These are phyloP conservation scores for Limnephilus auricula DNA, from an alignment of 2,888 invertebrate genomes.

Conservation along the genomic window DNA sequence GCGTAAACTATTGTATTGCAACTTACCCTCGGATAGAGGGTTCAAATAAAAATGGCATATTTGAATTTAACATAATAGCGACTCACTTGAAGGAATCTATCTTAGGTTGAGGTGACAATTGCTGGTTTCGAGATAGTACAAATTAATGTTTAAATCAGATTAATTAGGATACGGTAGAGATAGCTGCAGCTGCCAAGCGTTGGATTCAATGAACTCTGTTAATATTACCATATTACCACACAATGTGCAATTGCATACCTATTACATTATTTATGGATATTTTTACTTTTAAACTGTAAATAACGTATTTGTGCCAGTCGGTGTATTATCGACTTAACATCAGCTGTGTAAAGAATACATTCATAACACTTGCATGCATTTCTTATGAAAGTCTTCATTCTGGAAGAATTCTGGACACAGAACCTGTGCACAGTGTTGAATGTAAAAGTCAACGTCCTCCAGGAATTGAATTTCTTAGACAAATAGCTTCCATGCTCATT, in stretches of 20 bases:
- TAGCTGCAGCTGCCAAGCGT: constrained; percentile 35
- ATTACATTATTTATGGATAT: constrained; percentile 60
- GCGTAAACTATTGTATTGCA: not conserved
- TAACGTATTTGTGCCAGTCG: not conserved
- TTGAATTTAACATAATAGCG: constrained; percentile 26
- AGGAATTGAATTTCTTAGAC: constrained; percentile 15
- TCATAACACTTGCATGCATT: not conserved
- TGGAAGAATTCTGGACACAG: not conserved
- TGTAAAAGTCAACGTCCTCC: not conserved
- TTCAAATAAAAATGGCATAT: not conserved
- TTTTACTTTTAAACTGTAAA: constrained; percentile 55
- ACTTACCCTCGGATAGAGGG: not conserved
- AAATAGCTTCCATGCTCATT: not conserved
- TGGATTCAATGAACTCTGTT: constrained; percentile 32
- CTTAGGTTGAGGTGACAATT: constrained; percentile 52
- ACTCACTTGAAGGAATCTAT: constrained; percentile 41
- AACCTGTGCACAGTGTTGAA: not conserved
- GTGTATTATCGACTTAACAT: not conserved
- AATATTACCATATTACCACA: constrained; percentile 59
- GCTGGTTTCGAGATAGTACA: constrained; percentile 64
- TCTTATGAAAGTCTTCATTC: not conserved
- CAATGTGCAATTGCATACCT: constrained; percentile 62
- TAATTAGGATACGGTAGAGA: constrained; percentile 51
- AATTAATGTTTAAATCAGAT: constrained; percentile 64
- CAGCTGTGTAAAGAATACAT: not conserved